These are phyloP conservation scores for Dasysyrphus tricinctus DNA, from an alignment of 2,888 invertebrate genomes.

Conservation along the genomic window DNA sequence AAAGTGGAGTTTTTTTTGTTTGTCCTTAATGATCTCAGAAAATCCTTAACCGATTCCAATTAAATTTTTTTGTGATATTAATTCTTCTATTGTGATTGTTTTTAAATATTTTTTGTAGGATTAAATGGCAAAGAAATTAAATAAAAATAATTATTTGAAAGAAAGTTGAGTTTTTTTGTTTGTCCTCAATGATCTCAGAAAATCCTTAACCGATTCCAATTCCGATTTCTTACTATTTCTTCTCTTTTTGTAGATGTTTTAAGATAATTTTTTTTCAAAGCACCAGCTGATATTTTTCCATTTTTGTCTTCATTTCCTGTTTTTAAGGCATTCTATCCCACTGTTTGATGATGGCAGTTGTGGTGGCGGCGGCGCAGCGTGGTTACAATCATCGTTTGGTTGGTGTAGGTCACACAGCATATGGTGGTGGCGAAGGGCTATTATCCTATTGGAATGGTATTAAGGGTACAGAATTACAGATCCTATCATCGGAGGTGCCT, in stretches of 20 bases:
- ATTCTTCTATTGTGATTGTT: too few species aligned
- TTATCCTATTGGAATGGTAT: constrained; percentile 74
- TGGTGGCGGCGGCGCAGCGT: background rate
- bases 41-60: too few species aligned
- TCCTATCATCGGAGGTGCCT: constrained; percentile 72
- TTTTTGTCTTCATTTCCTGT: background rate
- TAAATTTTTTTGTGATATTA: too few species aligned
- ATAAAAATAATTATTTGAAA: too few species aligned
- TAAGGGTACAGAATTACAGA: constrained; percentile 35
- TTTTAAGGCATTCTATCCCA: background rate
- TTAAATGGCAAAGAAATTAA: too few species aligned
- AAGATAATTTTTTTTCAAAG: too few species aligned
- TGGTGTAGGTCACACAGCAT: constrained; percentile 71
- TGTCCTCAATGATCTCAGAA: background rate
- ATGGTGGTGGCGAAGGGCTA: constrained; percentile 46
- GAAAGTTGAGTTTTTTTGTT: background rate
- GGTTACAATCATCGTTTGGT: constrained; percentile 43
- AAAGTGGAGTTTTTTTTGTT: background rate
- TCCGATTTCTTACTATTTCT: too few species aligned
- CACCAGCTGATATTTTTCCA: background rate
- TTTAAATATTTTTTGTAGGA: too few species aligned
- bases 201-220: too few species aligned
- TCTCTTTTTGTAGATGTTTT: too few species aligned
- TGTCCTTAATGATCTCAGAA: too few species aligned
- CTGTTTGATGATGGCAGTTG: background rate